Evolutionary conservation across 2,888 invertebrate genomes (phyloP).

Genomic region (Papilio elwesi): DNA sequence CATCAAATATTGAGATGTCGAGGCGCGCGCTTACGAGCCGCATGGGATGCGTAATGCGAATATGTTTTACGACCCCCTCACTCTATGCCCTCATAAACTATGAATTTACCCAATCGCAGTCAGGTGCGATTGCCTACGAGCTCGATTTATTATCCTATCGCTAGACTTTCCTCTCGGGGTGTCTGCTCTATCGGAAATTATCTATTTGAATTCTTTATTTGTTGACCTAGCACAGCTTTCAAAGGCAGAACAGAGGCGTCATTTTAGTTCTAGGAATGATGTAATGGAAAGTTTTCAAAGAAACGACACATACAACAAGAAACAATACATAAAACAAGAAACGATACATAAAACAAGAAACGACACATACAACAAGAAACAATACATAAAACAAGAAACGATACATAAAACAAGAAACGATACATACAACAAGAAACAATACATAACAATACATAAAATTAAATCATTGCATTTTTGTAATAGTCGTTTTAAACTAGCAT

Average conservation of each 20-base stretch:
- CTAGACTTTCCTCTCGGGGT: constrained; percentile 55
- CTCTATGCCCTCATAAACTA: constrained; percentile 69
- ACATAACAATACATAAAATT: not conserved
- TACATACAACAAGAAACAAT: too few relatives aligned
- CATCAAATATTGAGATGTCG: constrained; percentile 77
- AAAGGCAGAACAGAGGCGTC: not conserved
- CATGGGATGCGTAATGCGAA: constrained; percentile 70
- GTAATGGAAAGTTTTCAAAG: not conserved
- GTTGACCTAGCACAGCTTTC: constrained; percentile 17
- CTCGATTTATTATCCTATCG: constrained; percentile 71
- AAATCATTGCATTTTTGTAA: constrained; percentile 6
- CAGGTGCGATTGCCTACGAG: constrained; percentile 73
- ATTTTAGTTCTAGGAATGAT: constrained; percentile 14
- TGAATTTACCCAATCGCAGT: constrained; percentile 76
- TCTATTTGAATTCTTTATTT: constrained; percentile 69
- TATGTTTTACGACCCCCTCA: constrained; percentile 61
- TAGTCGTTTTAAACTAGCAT: not conserved
- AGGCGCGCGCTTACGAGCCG: constrained; percentile 57
- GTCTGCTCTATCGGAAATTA: constrained; percentile 57
- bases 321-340: too few relatives aligned
- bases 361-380: too few relatives aligned
- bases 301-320: too few relatives aligned
- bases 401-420: not conserved
- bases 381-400: too few relatives aligned
- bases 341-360: not conserved